Percentiles rank a stretch among this genome's conserved stretches.
phyloP scores from a whole-genome alignment of 2,888 invertebrate species.

The Anodontia alba region DNA sequence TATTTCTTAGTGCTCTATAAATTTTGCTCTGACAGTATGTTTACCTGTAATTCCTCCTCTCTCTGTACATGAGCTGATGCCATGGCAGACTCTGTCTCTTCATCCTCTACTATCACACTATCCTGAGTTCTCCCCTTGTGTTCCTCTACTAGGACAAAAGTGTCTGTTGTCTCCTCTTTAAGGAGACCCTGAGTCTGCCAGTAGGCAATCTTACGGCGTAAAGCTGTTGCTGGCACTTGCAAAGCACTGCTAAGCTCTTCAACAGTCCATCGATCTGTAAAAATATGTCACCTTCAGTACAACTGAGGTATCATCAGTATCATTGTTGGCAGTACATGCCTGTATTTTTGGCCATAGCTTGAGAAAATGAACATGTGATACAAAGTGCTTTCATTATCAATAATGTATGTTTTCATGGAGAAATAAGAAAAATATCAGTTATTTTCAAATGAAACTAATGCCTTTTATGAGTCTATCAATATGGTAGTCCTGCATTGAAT shows the following conservation, averaged over 20 bases:
- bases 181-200: constrained; percentile 98
- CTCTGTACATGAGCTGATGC: constrained; percentile 97
- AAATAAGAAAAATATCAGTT: too few relatives aligned
- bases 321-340: too few relatives aligned
- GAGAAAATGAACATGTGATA: too few relatives aligned
- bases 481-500: too few relatives aligned
- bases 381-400: too few relatives aligned
- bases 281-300: neutral
- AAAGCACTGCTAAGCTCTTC: constrained; percentile 94
- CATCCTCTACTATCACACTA: constrained; percentile 89
- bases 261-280: constrained; percentile 91
- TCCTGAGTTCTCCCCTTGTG: constrained; percentile 78
- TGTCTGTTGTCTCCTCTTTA: constrained; percentile 90
- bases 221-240: constrained; percentile 93
- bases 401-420: too few relatives aligned
- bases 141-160: constrained; percentile 87
- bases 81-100: constrained; percentile 96
- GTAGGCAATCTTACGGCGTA: constrained; percentile 94
- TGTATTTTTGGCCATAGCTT: too few relatives aligned
- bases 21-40: too few relatives aligned
- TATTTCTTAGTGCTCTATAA: too few relatives aligned
- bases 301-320: too few relatives aligned
- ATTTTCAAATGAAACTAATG: too few relatives aligned
- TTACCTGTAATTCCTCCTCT: constrained; percentile 94
- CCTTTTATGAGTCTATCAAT: too few relatives aligned